Conservation (phyloP, 1,140 invertebrate species). For the Macrosteles quadrilineatus region DNA sequence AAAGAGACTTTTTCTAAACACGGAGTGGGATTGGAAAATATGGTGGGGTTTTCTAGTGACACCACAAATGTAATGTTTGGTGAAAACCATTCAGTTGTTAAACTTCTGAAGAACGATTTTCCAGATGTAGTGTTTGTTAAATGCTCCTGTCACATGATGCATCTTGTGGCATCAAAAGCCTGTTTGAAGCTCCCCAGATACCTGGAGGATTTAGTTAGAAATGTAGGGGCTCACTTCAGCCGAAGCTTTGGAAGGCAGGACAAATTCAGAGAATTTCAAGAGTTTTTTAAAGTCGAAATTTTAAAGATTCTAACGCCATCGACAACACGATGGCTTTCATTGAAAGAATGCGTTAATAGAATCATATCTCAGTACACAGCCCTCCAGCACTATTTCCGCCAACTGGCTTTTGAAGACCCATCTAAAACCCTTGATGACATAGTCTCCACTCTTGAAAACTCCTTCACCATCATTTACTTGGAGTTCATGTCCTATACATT, state of each 20-base stretch:
- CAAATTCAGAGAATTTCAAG: conserved; percentile 47
- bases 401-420: conserved; percentile 45
- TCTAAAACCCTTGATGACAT: conserved; percentile 46
- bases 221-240: conserved; percentile 47
- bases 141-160: conserved; percentile 48
- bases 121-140: no score
- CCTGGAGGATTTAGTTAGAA: conserved; percentile 43
- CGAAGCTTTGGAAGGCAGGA: conserved; percentile 43
- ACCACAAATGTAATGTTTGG: no score
- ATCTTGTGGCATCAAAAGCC: conserved; percentile 44
- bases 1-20: no score
- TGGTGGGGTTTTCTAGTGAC: no score
- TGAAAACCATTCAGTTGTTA: no score
- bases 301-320: conserved; percentile 47
- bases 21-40: no score
- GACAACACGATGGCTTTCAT: conserved; percentile 48
- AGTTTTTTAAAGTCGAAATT: conserved; percentile 44
- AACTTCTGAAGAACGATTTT: no score
- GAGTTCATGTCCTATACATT: conserved; percentile 46
- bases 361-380: conserved; percentile 46
- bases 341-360: conserved; percentile 47
- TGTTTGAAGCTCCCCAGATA: conserved; percentile 44
- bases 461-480: conserved; percentile 43
- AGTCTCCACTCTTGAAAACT: conserved; percentile 45
- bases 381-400: conserved; percentile 46